phyloP scores from a whole-genome alignment of 2,797 vertebrate species.

The Menidia menidia region DNA sequence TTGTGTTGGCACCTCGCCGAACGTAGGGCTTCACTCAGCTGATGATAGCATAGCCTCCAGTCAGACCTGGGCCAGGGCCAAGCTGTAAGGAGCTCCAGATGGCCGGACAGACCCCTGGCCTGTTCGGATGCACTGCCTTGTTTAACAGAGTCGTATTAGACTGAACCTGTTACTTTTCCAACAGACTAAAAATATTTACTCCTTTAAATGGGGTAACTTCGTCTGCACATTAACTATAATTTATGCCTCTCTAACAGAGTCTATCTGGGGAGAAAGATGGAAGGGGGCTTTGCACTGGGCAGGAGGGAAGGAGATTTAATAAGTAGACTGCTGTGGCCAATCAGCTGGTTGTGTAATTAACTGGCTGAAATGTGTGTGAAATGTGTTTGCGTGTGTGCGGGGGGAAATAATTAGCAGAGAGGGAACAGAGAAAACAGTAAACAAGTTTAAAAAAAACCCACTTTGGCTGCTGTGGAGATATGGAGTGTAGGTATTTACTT shows the following conservation, averaged over 20 bases:
- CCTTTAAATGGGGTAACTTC: slow-evolving; percentile 63
- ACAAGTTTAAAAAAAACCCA: slow-evolving; percentile 35
- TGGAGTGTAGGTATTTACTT: slow-evolving; percentile 49
- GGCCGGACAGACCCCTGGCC: slow-evolving; percentile 61
- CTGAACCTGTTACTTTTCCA: slow-evolving; percentile 66
- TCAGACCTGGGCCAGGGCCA: slow-evolving; percentile 76
- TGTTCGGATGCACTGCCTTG: slow-evolving; percentile 57
- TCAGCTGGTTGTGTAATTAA: slow-evolving; percentile 69
- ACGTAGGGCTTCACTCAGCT: slow-evolving; percentile 71
- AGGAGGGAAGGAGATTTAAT: slow-evolving; percentile 61
- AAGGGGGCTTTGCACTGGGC: slow-evolving; percentile 38
- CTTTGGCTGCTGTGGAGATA: slow-evolving; percentile 1
- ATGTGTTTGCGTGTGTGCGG: slow-evolving; percentile 33
- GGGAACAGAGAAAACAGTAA: slow-evolving; percentile 52
- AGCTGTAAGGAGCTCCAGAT: slow-evolving; percentile 80
- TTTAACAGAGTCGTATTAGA: slow-evolving; percentile 60
- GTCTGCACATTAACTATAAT: slow-evolving; percentile 57
- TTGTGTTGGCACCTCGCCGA: slow-evolving; percentile 73
- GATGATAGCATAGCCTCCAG: slow-evolving; percentile 75
- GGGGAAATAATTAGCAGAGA: slow-evolving; percentile 54
- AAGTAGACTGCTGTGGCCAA: slow-evolving; percentile 64
- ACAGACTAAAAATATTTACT: slow-evolving; percentile 67
- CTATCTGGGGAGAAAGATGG: slow-evolving; percentile 42
- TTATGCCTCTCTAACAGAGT: slow-evolving; percentile 61
- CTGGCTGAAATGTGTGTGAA: slow-evolving; percentile 53